Percentiles rank a stretch among this genome's conserved stretches.
Conservation (phyloP, 2,888 invertebrate genomes). For the Epinotia demarniana region DNA sequence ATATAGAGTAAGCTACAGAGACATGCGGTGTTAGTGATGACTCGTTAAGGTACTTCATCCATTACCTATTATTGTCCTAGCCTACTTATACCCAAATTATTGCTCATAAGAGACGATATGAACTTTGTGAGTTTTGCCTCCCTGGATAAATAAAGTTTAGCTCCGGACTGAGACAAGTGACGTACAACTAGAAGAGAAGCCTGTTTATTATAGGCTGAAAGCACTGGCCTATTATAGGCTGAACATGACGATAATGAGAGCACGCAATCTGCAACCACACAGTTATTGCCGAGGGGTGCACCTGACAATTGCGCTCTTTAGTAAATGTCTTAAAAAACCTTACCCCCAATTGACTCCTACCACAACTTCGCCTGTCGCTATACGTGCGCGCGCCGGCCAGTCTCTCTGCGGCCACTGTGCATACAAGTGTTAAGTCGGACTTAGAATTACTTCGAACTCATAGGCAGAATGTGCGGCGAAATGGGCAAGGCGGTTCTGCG, state of each 20-base stretch:
- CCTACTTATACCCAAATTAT: background rate
- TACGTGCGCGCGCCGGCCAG: slow-evolving; percentile 28
- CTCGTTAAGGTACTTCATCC: background rate
- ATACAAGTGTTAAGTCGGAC: slow-evolving; percentile 37
- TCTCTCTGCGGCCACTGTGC: slow-evolving; percentile 37
- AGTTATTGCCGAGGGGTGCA: background rate
- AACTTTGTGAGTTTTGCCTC: background rate
- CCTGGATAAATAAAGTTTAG: background rate
- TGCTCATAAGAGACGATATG: background rate
- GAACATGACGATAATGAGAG: background rate
- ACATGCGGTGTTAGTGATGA: background rate
- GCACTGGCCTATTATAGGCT: background rate
- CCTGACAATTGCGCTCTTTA: background rate
- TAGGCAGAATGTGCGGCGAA: slow-evolving; percentile 75
- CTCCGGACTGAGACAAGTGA: background rate
- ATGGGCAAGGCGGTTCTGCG: slow-evolving; percentile 80
- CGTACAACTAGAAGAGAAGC: background rate
- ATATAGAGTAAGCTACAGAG: background rate
- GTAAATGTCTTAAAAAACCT: slow-evolving; percentile 3
- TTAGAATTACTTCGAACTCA: background rate
- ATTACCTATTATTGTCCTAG: background rate
- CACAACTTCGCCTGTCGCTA: slow-evolving; percentile 13
- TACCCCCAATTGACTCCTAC: slow-evolving; percentile 19
- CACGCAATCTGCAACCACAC: background rate
- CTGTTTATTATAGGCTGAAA: too few species aligned